Evolutionary conservation across 2,888 invertebrate species (phyloP).

Genomic region (Colletes collaris): DNA sequence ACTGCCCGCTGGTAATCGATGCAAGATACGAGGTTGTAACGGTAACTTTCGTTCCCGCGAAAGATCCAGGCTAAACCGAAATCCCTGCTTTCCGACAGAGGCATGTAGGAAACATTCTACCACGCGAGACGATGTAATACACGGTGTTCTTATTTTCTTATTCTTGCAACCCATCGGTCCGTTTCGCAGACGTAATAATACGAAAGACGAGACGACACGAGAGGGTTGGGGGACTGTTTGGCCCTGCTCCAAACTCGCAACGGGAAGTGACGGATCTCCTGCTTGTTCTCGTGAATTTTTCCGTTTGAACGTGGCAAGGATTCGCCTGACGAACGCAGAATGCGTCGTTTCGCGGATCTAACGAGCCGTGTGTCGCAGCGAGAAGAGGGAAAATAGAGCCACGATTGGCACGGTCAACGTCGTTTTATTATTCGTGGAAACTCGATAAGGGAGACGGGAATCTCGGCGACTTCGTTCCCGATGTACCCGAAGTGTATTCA

Average conservation of each 20-base stretch:
- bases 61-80: no score
- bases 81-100: no score
- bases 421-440: constrained; percentile 21
- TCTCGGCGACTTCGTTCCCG: constrained; percentile 21
- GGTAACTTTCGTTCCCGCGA: no score
- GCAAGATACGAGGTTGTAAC: no score
- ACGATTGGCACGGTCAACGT: not conserved
- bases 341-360: not conserved
- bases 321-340: not conserved
- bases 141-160: not conserved
- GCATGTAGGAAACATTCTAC: no score
- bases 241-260: constrained; percentile 39
- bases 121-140: not conserved
- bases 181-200: constrained; percentile 25
- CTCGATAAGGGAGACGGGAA: constrained; percentile 29
- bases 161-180: not conserved
- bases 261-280: constrained; percentile 14
- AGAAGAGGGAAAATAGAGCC: constrained; percentile 6
- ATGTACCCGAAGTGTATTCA: constrained; percentile 38
- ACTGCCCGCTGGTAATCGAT: no score
- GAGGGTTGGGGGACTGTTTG: constrained; percentile 23
- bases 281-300: constrained; percentile 1
- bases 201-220: not conserved
- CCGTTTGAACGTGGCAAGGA: not conserved
- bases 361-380: not conserved